Evolutionary conservation across 1,140 invertebrate genomes (phyloP), one percentile per base, ranked within the genome.

Genomic region (Brachionus plicatilis): DNA sequence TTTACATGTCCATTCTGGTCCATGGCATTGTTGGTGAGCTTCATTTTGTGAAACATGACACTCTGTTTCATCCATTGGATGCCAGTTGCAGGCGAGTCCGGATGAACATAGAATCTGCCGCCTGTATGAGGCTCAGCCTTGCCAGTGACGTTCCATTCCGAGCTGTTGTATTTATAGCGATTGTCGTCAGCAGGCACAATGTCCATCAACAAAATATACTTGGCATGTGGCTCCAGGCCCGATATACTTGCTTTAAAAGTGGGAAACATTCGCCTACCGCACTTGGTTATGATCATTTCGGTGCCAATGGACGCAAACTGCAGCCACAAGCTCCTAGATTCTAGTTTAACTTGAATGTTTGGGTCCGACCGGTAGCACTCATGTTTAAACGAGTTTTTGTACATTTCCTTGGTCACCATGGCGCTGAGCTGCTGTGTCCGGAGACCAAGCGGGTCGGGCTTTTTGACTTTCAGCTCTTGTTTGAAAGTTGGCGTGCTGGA

Each of bases 271-370:
- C 84, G 29, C 12, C 84, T 20, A n/a, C 83, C 83, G 45, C 29
- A 68, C 33, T 98, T 98, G 85, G 96, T 99, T 92, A 99, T 99
- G 90, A 99, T 97, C 97, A 99, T 99, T 86, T 98, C 97, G 84
- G 96, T 98, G 87, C 95, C 95, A 84, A 98, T 92, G 88, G 96
- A 95, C 91, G 97, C 95, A 89, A 99, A 99, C 90, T 96, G 96
- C 90, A 96, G 94, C 97, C 97, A 99, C 83, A 99, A 92, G 87
- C 98, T 96, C 82, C 88, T 86, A 84, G 91, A 91, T 70, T 78
- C 72, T 17, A 85, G 24, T 33, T 66, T 68, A 8, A 79, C 75
- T 41, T 65, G 43, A 27, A 84, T 56, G 33, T 75, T 75, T 41
- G 83, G 66, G 75, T 84, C 82, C 29, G 78, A 47, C 3, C 29